Base-by-base conservation (phyloP, 2,797 vertebrate genomes). In the Phataginus tetradactyla region DNA sequence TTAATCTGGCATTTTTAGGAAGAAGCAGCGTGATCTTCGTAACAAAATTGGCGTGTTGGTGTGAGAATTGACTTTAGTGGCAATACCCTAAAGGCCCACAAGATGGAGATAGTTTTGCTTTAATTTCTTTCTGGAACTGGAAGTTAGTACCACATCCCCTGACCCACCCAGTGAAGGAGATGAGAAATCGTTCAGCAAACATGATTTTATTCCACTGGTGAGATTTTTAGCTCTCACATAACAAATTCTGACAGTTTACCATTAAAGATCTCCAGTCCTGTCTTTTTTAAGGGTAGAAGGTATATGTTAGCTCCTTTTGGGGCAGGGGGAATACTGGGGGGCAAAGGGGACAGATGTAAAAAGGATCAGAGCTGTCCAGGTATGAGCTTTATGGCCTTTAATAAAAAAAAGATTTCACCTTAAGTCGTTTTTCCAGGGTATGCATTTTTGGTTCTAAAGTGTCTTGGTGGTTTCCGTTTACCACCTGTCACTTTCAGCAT, bases 161-260 rank as follows among this genome's bases (percentile, higher is more conserved):
- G 75, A 42, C 23, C 11, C 13, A 49, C 72, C 29, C 27, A 75
- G 13, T 88, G 90, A 55, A 1, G 66, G 90, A 94, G 61, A 80
- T 42, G 61, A 87, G 27, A 77, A 87, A 64, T 87, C 9, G 5
- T 34, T 85, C 34, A 97, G 34, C 45, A 88, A 81, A 27, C 17
- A 59, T 91, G 34, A 29, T 86, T 86, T 93, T 74, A 69, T 84
- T 64, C 79, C 21, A n/a, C 25, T 79, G 18, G 32, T 94, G 63
- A 94, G 79, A 92, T 61, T 59, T 68, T 93, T 90, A 94, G 68
- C 29, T 9, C 49, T 74, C 42, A 49, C 83, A 79, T 96, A 96
- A 96, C 96, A 96, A 96, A 97, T 97, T 97, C 96, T 97, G 96
- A 95, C 96, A 95, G 86, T 96, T 97, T 93, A 90, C 4, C 57